Base-by-base conservation (phyloP, 2,888 invertebrate genomes). In the Mythimna vitellina region DNA sequence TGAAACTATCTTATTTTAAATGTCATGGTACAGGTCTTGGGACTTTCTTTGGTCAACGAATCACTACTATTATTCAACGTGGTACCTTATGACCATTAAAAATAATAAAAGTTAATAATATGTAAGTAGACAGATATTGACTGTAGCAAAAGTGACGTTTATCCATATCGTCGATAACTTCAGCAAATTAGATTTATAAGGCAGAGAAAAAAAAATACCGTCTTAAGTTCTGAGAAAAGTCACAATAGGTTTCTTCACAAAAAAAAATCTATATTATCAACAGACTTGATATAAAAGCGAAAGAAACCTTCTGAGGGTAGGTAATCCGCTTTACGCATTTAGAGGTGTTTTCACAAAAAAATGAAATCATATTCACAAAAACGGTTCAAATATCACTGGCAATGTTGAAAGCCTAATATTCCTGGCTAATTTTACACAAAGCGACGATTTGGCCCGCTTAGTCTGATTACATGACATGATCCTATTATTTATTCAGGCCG, bases 401-500 rank as follows among this genome's bases (percentile, higher is more conserved):
- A 69, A 80, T 82, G 76, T 83, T 79, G 70, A 77, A 85, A 79
- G 71, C 67, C 80, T 78, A 81, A 84, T 85, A 84, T 83, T 84
- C 76, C 80, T 73, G 66, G 75, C 76, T 84, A 86, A 87, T 86
- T 86, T 82, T 82, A 77, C 84, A 85, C 79, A 82, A 82, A 82
- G 85, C 84, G 79, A 81, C 81, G 76, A 82, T 87, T 87, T 83
- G 73, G 67, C 74, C 78, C 81, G 85, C 84, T 87, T 86, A 86
- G 80, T 74, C 85, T 81, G 85, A 86, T 87, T 83, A 86, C 78
- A 80, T 73, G 77, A 84, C 84, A 86, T 86, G 86, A 84, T 86
- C 84, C 76, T 78, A 86, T 87, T 81, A 82, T 87, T 86, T 87
- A 87, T 87, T 87, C 87, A 84, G 77, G 71, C 73, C 76, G 66